Conservation (phyloP, 2,797 vertebrate genomes). For the Bradypodion pumilum region DNA sequence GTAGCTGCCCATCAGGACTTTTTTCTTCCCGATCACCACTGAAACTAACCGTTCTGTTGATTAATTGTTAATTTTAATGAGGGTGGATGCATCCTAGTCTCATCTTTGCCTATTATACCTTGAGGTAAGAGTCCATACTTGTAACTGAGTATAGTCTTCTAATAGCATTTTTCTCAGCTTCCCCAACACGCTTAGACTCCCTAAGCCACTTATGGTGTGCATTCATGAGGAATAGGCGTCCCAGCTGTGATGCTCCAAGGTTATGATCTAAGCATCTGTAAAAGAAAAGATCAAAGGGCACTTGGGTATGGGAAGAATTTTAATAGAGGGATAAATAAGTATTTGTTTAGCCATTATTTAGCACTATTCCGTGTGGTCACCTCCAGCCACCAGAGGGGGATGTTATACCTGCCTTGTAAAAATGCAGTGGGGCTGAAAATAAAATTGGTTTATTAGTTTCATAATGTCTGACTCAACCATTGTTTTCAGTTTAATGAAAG, state of each 20-base stretch:
- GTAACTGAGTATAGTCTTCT: too few species aligned
- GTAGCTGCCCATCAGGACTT: too few species aligned
- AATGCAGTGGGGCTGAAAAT: not conserved
- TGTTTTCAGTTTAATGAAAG: constrained; percentile 2
- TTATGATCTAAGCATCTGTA: not conserved
- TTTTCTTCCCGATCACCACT: too few species aligned
- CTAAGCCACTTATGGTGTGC: too few species aligned
- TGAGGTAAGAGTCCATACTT: too few species aligned
- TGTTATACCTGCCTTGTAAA: constrained; percentile 12
- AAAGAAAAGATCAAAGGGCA: not conserved
- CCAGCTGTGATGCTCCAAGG: not conserved
- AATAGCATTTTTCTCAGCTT: too few species aligned
- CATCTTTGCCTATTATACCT: too few species aligned
- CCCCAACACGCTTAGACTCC: too few species aligned
- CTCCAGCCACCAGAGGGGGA: constrained; percentile 38
- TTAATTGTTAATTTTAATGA: too few species aligned
- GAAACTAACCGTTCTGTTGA: too few species aligned
- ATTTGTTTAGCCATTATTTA: not conserved
- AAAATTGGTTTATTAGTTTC: not conserved
- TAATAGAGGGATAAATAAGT: not conserved
- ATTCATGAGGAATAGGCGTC: not conserved
- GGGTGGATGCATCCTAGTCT: too few species aligned
- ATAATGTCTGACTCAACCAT: not conserved
- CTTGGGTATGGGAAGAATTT: not conserved
- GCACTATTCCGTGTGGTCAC: constrained; percentile 10